Evolutionary conservation across 2,113 vertebrate genomes (phyloP).

Genomic region (Atherinomorus stipes): DNA sequence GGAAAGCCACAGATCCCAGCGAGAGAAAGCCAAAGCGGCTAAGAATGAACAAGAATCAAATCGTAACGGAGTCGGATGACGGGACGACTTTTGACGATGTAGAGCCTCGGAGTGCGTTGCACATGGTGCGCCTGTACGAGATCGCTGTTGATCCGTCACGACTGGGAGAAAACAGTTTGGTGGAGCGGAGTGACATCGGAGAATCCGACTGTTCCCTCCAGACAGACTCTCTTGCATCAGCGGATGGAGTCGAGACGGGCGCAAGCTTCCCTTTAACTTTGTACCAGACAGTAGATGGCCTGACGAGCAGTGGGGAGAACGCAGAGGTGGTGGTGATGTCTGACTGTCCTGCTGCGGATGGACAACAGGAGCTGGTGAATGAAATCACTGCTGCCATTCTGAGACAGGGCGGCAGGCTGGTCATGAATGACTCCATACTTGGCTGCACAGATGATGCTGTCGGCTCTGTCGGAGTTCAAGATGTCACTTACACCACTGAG

Average conservation of each 20-base stretch:
- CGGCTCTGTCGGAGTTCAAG: conserved; percentile 42
- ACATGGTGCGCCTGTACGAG: conserved; percentile 58
- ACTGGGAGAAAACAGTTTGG: conserved; percentile 12
- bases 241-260: background rate
- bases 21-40: conserved; percentile 60
- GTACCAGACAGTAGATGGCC: conserved; percentile 50
- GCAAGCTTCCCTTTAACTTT: conserved; percentile 54
- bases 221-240: conserved; percentile 7
- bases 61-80: background rate
- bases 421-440: background rate
- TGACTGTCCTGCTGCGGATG: conserved; percentile 33
- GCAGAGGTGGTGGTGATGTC: conserved; percentile 64
- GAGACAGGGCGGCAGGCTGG: conserved; percentile 35
- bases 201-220: conserved; percentile 16
- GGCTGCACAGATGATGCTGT: background rate
- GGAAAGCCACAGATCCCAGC: conserved; percentile 56
- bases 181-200: conserved; percentile 21
- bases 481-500: conserved; percentile 39
- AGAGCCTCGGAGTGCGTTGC: background rate
- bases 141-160: conserved; percentile 32
- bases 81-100: background rate
- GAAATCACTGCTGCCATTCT: conserved; percentile 44
- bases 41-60: conserved; percentile 10
- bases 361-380: conserved; percentile 47
- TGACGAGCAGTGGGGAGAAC: conserved; percentile 6